Conservation (phyloP, 2,797 vertebrate genomes). For the Chromis chromis region DNA sequence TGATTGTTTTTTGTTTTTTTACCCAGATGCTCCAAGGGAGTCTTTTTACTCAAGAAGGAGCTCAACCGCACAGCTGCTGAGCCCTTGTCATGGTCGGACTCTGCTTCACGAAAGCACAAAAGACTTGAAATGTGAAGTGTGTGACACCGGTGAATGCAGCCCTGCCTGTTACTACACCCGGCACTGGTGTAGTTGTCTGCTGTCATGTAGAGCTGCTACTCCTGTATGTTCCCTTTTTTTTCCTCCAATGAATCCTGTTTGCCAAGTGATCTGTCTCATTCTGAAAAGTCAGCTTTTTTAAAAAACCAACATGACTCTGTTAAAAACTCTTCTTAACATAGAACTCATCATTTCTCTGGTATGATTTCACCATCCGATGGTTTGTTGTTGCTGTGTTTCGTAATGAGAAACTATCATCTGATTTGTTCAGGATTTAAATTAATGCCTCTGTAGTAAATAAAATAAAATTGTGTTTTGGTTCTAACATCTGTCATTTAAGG, state of each 20-base stretch:
- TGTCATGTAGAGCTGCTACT: conserved; percentile 11
- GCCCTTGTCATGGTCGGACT: conserved; percentile 51
- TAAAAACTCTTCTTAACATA: too few species aligned
- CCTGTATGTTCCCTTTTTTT: neutral
- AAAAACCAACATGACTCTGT: too few species aligned
- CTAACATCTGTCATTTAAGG: too few species aligned
- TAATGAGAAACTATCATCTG: conserved; percentile 41
- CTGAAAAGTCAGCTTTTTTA: too few species aligned
- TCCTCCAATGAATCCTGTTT: neutral
- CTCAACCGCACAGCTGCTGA: conserved; percentile 48
- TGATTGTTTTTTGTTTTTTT: too few species aligned
- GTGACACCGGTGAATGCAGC: conserved; percentile 36
- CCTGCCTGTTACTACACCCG: conserved; percentile 16
- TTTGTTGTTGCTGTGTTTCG: neutral
- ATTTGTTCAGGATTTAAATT: conserved; percentile 66
- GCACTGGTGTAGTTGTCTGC: conserved; percentile 3
- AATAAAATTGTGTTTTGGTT: conserved; percentile 1
- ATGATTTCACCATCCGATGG: neutral
- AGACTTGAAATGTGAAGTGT: conserved; percentile 38
- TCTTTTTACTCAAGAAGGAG: too few species aligned
- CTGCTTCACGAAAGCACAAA: conserved; percentile 57
- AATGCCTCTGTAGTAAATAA: conserved; percentile 68
- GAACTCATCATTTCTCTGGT: conserved; percentile 6
- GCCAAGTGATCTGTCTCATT: too few species aligned
- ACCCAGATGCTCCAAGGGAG: too few species aligned